Percentiles rank a stretch among this genome's conserved stretches.
phyloP scores from a whole-genome alignment of 1,140 invertebrate species.

The Nymphalis io region DNA sequence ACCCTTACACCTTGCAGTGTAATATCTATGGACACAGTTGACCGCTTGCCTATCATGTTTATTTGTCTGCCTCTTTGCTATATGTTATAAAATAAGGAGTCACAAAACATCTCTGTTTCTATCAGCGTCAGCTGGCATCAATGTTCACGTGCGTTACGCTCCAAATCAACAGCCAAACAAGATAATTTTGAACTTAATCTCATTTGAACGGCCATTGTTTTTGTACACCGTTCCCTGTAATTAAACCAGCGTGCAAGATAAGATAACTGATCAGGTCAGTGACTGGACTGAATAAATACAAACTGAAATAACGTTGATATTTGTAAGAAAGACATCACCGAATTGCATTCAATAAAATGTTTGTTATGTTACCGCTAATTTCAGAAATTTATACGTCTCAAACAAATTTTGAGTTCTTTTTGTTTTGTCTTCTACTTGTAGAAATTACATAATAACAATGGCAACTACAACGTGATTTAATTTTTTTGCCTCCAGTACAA shows the following conservation, averaged over 20 bases:
- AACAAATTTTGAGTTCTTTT: too few species aligned
- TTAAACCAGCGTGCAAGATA: constrained; percentile 19
- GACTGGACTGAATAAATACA: neutral
- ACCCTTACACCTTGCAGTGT: too few species aligned
- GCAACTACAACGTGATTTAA: too few species aligned
- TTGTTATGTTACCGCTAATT: neutral
- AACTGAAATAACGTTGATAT: neutral
- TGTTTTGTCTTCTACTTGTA: too few species aligned
- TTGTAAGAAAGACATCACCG: neutral
- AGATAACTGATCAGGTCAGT: constrained; percentile 17
- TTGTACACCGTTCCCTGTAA: constrained; percentile 25
- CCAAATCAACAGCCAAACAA: constrained; percentile 16
- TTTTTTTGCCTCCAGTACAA: too few species aligned
- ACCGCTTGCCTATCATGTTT: too few species aligned
- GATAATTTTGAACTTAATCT: neutral
- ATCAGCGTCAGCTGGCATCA: constrained; percentile 4
- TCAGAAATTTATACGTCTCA: neutral
- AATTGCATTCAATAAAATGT: neutral
- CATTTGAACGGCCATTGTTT: constrained; percentile 20
- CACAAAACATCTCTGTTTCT: neutral
- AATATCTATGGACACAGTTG: too few species aligned
- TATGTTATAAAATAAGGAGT: too few species aligned
- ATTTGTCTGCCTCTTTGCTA: too few species aligned
- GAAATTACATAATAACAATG: too few species aligned
- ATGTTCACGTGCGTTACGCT: constrained; percentile 24